Conservation (phyloP, 2,797 vertebrate genomes). For the Pogonophryne albipinna region DNA sequence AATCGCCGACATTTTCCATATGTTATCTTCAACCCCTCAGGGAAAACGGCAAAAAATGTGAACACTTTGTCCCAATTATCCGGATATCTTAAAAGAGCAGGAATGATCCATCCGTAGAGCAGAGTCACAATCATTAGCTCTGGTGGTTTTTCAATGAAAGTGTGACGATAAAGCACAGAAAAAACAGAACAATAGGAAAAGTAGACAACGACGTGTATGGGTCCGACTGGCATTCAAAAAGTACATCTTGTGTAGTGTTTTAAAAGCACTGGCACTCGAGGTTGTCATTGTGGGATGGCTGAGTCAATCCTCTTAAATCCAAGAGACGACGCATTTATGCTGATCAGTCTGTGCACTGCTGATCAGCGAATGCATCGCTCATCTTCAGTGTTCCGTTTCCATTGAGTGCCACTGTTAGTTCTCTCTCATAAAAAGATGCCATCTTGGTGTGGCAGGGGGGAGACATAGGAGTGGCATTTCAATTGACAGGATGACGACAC, state of each 20-base stretch:
- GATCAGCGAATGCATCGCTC: conserved; percentile 41
- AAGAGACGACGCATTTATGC: conserved; percentile 41
- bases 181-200: conserved; percentile 46
- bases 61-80: conserved; percentile 41
- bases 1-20: conserved; percentile 62
- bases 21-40: conserved; percentile 24
- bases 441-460: conserved; percentile 73
- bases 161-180: conserved; percentile 53
- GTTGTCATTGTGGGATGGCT: conserved; percentile 38
- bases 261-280: conserved; percentile 68
- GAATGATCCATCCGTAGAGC: conserved; percentile 63
- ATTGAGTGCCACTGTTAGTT: conserved; percentile 50
- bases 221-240: conserved; percentile 58
- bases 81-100: conserved; percentile 60
- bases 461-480: conserved; percentile 73
- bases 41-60: conserved; percentile 50
- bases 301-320: conserved; percentile 37
- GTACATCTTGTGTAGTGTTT: conserved; percentile 62
- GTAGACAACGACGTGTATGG: conserved; percentile 30
- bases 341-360: conserved; percentile 49
- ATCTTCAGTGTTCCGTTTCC: conserved; percentile 66
- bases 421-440: conserved; percentile 69
- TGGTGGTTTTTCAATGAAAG: conserved; percentile 60
- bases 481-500: conserved; percentile 84
- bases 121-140: conserved; percentile 72